Evolutionary conservation across 2,888 invertebrate genomes (phyloP).

Genomic region (Tetropium fuscum): DNA sequence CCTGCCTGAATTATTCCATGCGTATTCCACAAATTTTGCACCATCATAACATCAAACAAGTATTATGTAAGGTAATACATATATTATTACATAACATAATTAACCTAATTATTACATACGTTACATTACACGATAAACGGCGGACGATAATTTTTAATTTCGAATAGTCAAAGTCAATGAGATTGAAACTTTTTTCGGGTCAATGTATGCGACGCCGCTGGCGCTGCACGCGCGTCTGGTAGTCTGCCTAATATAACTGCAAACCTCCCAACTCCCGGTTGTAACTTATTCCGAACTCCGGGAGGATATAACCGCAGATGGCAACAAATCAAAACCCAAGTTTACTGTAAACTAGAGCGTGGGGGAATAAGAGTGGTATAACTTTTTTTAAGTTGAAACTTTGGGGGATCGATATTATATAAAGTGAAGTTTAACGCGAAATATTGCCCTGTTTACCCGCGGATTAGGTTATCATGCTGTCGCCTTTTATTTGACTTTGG

Average conservation of each 20-base stretch:
- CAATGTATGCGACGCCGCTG: not conserved
- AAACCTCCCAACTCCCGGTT: conserved; percentile 7
- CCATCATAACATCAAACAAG: too few relatives aligned
- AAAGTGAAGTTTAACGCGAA: conserved; percentile 28
- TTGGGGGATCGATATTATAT: conserved; percentile 20
- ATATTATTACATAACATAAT: too few relatives aligned
- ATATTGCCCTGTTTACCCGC: conserved; percentile 30
- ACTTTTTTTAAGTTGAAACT: conserved; percentile 22
- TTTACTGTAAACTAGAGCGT: too few relatives aligned
- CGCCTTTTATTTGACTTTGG: conserved; percentile 17
- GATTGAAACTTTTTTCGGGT: not conserved
- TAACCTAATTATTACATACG: too few relatives aligned
- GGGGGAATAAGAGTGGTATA: conserved; percentile 22
- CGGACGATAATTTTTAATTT: too few relatives aligned
- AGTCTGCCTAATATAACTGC: not conserved
- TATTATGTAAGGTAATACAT: too few relatives aligned
- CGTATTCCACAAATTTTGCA: too few relatives aligned
- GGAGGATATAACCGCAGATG: conserved; percentile 24
- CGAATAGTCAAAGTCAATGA: too few relatives aligned
- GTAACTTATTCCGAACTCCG: conserved; percentile 18
- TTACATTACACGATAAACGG: too few relatives aligned
- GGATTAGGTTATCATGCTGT: conserved; percentile 25
- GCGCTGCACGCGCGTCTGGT: not conserved
- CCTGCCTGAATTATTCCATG: too few relatives aligned
- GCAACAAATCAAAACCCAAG: conserved; percentile 26